Base-by-base conservation (phyloP, 2,888 invertebrate species). In the Lagria hirta region DNA sequence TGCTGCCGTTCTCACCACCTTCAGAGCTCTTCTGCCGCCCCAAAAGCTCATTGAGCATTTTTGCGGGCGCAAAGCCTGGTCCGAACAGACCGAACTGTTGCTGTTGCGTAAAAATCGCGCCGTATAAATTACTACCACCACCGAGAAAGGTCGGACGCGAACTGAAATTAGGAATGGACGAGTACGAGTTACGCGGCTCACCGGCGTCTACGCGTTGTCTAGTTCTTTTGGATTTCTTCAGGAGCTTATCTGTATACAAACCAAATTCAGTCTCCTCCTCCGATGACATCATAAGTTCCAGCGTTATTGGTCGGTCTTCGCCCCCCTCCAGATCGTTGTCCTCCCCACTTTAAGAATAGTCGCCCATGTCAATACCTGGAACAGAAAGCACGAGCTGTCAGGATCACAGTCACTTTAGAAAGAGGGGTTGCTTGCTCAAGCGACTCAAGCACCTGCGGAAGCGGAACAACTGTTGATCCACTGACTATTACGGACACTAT, bases 191-290 rank as follows among this genome's bases (percentile, higher is more conserved):
- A 77, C 91, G 86, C 76, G 88, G 88, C 80, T 93, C 91, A 69
- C 92, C 91, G 80, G 91, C 92, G 88, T 92, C 91, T 80, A 91
- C 92, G 78, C 91, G 87, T 83, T 92, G 91, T 83, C 92, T 84
- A 79, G 88, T 88, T 77, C 91, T 86, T 80, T 90, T 91, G 77
- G 86, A 84, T 83, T 88, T 88, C 86, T 88, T 89, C 81, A 88
- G 83, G 79, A 87, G 85, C 78, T 84, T 86, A 83, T 86, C 88
- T 85, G 87, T 86, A 82, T 86, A 89, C 87, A 89, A 88, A 82
- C 88, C 88, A 83, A 87, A 88, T 82, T 72, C 88, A 82, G 87
- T 86, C 86, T 90, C 89, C 88, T 90, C 90, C 86, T 89, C 90
- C 86, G 89, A 89, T 90, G 89, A 90, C 90, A 90, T 90, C 88